Evolutionary conservation across 1,140 invertebrate genomes (phyloP).

Genomic region (Sycophaga agraensis): DNA sequence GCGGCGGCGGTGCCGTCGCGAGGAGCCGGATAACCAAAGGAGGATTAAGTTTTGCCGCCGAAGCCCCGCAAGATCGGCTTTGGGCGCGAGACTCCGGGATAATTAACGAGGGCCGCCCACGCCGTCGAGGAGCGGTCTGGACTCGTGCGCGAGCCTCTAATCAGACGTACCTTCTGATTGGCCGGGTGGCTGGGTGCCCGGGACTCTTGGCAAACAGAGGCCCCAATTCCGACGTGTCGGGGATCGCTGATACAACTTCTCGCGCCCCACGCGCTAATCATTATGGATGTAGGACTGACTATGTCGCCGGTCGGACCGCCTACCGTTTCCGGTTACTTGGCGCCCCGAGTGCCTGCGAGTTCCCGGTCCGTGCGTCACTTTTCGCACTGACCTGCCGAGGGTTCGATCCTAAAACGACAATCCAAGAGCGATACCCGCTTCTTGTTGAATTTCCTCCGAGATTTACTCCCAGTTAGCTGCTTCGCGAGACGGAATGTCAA

Average conservation of each 20-base stretch:
- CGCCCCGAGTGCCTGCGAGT: too few species aligned
- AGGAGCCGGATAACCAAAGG: not conserved
- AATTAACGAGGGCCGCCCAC: conserved; percentile 1
- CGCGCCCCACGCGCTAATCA: not conserved
- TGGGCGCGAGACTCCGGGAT: not conserved
- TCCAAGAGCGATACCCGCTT: too few species aligned
- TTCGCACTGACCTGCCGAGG: too few species aligned
- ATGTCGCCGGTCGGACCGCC: too few species aligned
- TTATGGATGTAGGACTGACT: not conserved
- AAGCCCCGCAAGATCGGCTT: not conserved
- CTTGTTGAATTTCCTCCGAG: too few species aligned
- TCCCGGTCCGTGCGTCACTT: too few species aligned
- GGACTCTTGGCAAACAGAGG: conserved; percentile 36
- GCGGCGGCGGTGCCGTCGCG: not conserved
- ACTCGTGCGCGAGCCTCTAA: conserved; percentile 41
- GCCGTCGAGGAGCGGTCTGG: not conserved
- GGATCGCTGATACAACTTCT: conserved; percentile 20
- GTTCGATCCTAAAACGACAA: too few species aligned
- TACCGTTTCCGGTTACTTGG: too few species aligned
- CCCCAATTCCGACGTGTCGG: conserved; percentile 36
- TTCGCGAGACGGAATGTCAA: too few species aligned
- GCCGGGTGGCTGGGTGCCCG: conserved; percentile 19
- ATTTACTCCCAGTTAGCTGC: too few species aligned
- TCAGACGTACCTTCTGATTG: conserved; percentile 47
- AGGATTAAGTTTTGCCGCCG: conserved; percentile 32